Base-by-base conservation (phyloP, 2,888 invertebrate genomes). In the Fabriciana adippe region DNA sequence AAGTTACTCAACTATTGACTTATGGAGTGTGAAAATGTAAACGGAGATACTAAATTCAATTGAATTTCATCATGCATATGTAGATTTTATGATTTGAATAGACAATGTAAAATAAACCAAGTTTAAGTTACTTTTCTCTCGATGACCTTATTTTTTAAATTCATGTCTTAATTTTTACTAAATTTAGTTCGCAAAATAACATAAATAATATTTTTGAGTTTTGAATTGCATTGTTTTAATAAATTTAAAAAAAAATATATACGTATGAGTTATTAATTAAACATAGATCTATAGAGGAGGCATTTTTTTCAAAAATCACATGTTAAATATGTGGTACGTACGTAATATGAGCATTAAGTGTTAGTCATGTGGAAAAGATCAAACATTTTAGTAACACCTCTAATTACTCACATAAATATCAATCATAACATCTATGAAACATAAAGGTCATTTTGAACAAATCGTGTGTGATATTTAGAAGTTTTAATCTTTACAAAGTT, bases 401-500 rank as follows among this genome's bases (percentile, higher is more conserved):
- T 69, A 61, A 66, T 56, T 67, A 62, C 54, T 54, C 60, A 56
- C 21, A 54, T 50, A 57, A 61, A 62, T 61, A 61, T 41, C 51
- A 51, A 47, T 65, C 48, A 61, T 41, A 62, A 63, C 55, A 61
- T 64, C 66, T 21, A 59, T 59, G 21, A 59, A 13, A 54, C n/a
- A 8, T 41, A 71, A 69, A 71, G 71, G 68, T 71, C 71, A 68
- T 59, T 64, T 64, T 66, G 31, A 68, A 62, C 66, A 45, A 64
- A 69, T 69, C 51, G n/a, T n/a, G 26, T 41, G 47, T 62, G 55
- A 66, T 67, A 67, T 68, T 71, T 64, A 62, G 48, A 53, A 45
- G 45, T 63, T 67, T 68, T 56, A 50, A 50, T 6, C 55, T 51
- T 64, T 31, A 35, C 48, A 64, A 65, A 70, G 65, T 68, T 70